phyloP scores from a whole-genome alignment of 2,113 vertebrate genomes.

The Callipepla squamata region DNA sequence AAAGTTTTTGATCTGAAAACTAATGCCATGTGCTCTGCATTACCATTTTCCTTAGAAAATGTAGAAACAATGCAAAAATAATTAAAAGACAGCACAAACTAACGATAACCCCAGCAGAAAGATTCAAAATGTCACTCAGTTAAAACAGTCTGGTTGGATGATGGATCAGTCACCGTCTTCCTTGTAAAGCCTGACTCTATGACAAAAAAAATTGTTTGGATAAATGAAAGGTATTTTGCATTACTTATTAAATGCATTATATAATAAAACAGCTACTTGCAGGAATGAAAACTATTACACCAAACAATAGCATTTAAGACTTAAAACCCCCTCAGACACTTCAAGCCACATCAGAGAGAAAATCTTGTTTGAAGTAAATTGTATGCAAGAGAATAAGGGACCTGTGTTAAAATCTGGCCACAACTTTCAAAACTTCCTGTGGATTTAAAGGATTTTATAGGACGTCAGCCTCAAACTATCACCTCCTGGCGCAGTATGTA shows the following conservation, averaged over 20 bases:
- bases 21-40: neutral
- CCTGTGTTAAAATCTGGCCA: neutral
- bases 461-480: neutral
- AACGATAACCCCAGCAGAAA: neutral
- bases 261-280: neutral
- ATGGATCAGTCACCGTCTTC: neutral
- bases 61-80: neutral
- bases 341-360: neutral
- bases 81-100: neutral
- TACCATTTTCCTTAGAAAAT: neutral
- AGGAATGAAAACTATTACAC: neutral
- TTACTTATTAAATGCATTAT: neutral
- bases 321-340: neutral
- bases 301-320: neutral
- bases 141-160: neutral
- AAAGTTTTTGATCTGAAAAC: neutral
- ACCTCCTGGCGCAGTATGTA: neutral
- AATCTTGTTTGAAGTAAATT: neutral
- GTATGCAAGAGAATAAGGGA: neutral
- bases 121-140: neutral
- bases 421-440: neutral
- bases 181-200: neutral
- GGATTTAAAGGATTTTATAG: neutral
- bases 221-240: neutral
- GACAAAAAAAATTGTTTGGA: neutral